These are phyloP conservation scores for Diarsia rubi DNA, from an alignment of 2,888 invertebrate species.

Conservation along the genomic window DNA sequence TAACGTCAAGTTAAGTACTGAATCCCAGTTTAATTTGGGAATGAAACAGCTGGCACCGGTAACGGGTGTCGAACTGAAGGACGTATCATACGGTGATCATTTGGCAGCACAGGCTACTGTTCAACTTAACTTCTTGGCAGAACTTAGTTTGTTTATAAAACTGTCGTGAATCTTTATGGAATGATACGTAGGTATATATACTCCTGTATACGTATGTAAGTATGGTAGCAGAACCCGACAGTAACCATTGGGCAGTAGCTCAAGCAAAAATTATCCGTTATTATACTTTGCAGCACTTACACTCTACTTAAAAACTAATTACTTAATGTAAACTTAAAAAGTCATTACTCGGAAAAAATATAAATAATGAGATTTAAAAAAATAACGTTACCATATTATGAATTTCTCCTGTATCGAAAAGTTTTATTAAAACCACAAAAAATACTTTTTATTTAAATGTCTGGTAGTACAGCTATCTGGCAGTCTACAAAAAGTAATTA, in stretches of 20 bases:
- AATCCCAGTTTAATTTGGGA: constrained; percentile 29
- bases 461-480: constrained; percentile 14
- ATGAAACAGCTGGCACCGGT: constrained; percentile 39
- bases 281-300: neutral
- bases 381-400: too few species aligned
- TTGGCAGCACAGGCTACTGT: constrained; percentile 38
- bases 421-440: neutral
- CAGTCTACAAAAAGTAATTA: constrained; percentile 47
- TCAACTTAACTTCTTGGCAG: constrained; percentile 24
- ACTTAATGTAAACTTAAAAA: neutral
- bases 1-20: neutral
- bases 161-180: too few species aligned
- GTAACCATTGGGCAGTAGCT: too few species aligned
- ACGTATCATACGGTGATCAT: constrained; percentile 17
- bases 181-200: neutral
- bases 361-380: neutral
- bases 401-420: too few species aligned
- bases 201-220: neutral
- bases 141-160: neutral
- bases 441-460: constrained; percentile 10
- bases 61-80: constrained; percentile 11
- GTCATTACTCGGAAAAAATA: neutral
- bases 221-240: neutral
- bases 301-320: neutral
- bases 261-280: constrained; percentile 18